Percentiles rank a stretch among this genome's conserved stretches.
These are phyloP conservation scores for Hemithea aestivaria DNA, from an alignment of 2,888 invertebrate genomes.

Conservation along the genomic window DNA sequence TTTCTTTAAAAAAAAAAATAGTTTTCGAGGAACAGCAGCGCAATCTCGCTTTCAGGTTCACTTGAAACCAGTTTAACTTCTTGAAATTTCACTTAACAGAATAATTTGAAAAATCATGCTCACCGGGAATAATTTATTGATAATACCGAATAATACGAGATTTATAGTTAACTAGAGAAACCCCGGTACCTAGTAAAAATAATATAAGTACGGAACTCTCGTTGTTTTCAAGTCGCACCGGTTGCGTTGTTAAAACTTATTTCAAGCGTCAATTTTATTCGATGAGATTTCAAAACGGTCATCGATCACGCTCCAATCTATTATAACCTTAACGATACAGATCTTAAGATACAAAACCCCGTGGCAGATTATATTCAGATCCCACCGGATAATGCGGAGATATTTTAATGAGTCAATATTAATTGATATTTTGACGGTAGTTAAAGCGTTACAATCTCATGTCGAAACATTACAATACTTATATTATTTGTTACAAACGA, in stretches of 20 bases:
- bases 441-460: conserved; percentile 30
- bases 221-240: conserved; percentile 14
- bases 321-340: conserved; percentile 13
- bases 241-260: conserved; percentile 26
- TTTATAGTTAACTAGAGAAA: too few relatives aligned
- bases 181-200: too few relatives aligned
- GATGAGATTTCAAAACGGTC: conserved; percentile 58
- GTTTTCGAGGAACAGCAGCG: too few relatives aligned
- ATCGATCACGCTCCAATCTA: conserved; percentile 14
- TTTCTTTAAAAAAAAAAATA: too few relatives aligned
- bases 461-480: conserved; percentile 39
- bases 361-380: not conserved
- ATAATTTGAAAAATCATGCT: too few relatives aligned
- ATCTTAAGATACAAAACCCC: not conserved
- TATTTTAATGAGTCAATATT: conserved; percentile 56
- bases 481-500: conserved; percentile 5
- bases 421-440: conserved; percentile 61
- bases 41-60: too few relatives aligned
- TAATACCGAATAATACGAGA: too few relatives aligned
- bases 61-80: too few relatives aligned
- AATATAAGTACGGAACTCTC: conserved; percentile 28
- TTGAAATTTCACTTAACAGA: too few relatives aligned
- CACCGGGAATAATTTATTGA: too few relatives aligned
- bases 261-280: conserved; percentile 58
- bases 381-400: conserved; percentile 29